phyloP scores from a whole-genome alignment of 2,888 invertebrate species.

The Pandemis heparana region DNA sequence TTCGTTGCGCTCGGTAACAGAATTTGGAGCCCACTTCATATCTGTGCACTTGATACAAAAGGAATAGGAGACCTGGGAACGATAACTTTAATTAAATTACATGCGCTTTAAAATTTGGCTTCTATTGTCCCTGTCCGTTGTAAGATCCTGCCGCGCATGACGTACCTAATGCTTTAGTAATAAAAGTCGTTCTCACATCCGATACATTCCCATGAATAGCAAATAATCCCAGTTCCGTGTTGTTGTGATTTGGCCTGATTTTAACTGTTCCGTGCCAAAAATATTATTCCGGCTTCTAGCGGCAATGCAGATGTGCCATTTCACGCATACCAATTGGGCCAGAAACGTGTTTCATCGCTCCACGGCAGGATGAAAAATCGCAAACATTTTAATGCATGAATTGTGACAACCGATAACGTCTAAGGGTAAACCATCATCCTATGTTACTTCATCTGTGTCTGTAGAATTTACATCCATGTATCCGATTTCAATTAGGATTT shows the following conservation, averaged over 20 bases:
- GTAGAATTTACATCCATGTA: background rate
- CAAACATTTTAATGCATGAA: conserved; percentile 19
- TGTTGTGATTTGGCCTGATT: conserved; percentile 60
- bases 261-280: conserved; percentile 71
- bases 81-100: background rate
- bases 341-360: conserved; percentile 44
- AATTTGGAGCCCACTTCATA: too few species aligned
- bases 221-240: conserved; percentile 46
- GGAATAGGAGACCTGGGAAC: too few species aligned
- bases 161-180: background rate
- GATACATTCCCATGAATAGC: conserved; percentile 27
- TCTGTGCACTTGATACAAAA: too few species aligned
- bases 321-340: conserved; percentile 71
- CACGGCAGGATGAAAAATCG: conserved; percentile 18
- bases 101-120: conserved; percentile 11
- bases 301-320: conserved; percentile 79
- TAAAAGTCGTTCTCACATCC: background rate
- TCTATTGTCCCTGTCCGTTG: conserved; percentile 16
- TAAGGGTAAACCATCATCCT: background rate
- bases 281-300: conserved; percentile 66
- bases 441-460: background rate
- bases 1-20: too few species aligned
- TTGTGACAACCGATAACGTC: conserved; percentile 3
- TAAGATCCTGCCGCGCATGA: background rate
- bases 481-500: too few species aligned